Evolutionary conservation across 2,888 invertebrate genomes (phyloP).

Genomic region (Dilophus febrilis): DNA sequence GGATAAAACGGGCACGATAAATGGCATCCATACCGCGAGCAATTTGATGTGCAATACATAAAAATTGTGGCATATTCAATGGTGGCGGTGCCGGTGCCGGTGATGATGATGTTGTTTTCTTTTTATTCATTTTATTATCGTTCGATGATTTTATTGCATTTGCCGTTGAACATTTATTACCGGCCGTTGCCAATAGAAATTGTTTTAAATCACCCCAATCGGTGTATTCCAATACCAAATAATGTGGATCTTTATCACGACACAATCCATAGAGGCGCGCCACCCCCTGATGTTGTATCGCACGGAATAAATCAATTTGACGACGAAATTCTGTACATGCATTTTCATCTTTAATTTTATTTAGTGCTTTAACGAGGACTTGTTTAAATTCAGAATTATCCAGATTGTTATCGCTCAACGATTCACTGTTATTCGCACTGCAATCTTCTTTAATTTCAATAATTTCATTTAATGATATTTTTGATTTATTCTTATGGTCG

Average conservation of each 20-base stretch:
- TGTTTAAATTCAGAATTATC: conserved; percentile 19
- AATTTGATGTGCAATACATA: conserved; percentile 55
- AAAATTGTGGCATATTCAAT: conserved; percentile 48
- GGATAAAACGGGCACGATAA: conserved; percentile 58
- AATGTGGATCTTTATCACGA: conserved; percentile 70
- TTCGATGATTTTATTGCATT: conserved; percentile 20
- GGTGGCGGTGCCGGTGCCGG: conserved; percentile 32
- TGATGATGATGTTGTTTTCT: conserved; percentile 10
- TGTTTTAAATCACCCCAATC: conserved; percentile 94
- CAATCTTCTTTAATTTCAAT: conserved; percentile 28
- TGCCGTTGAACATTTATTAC: conserved; percentile 6
- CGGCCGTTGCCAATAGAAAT: conserved; percentile 49
- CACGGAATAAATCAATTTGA: conserved; percentile 72
- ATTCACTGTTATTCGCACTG: conserved; percentile 14
- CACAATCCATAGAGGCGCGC: conserved; percentile 66
- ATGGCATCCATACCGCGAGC: conserved; percentile 68
- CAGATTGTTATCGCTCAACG: conserved; percentile 24
- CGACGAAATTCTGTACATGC: conserved; percentile 70
- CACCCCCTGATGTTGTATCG: conserved; percentile 62
- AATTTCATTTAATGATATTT: conserved; percentile 29
- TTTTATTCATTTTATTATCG: conserved; percentile 11
- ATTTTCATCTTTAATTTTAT: conserved; percentile 58
- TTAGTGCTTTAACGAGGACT: conserved; percentile 61
- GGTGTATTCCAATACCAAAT: conserved; percentile 76
- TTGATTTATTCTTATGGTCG: too few species aligned